These are phyloP conservation scores for Drosophila merina DNA, from an alignment of 2,888 invertebrate species.

Conservation along the genomic window DNA sequence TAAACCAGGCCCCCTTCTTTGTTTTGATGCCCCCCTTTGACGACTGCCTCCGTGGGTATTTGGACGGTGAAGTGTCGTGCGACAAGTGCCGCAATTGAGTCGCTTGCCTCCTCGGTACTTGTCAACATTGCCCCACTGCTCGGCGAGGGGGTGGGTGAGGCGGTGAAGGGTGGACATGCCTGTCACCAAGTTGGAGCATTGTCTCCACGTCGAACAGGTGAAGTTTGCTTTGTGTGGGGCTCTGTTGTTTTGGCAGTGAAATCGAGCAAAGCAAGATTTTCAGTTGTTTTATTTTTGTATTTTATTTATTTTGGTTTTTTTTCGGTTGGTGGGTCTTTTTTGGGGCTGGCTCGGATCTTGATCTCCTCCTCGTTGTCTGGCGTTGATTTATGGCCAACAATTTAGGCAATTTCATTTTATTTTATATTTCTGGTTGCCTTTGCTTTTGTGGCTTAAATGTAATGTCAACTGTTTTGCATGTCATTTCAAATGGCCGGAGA, in stretches of 20 bases:
- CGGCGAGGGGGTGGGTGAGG: not conserved
- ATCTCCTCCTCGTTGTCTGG: slow-evolving; percentile 46
- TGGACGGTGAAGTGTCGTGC: slow-evolving; percentile 64
- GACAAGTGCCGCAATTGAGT: slow-evolving; percentile 78
- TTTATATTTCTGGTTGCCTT: slow-evolving; percentile 45
- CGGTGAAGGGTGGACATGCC: slow-evolving; percentile 29
- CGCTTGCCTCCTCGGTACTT: slow-evolving; percentile 55
- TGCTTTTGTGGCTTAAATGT: slow-evolving; percentile 44
- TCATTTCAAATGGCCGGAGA: slow-evolving; percentile 48
- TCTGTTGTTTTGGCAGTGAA: slow-evolving; percentile 60
- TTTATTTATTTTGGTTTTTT: slow-evolving; percentile 29
- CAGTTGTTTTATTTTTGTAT: slow-evolving; percentile 26
- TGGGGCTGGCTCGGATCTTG: slow-evolving; percentile 43
- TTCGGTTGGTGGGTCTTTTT: slow-evolving; percentile 16
- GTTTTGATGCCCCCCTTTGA: slow-evolving; percentile 11
- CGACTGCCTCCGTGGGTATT: not conserved
- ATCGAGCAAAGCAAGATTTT: slow-evolving; percentile 71
- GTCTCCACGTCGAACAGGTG: slow-evolving; percentile 71
- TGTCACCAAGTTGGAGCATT: slow-evolving; percentile 70
- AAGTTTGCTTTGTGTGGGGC: slow-evolving; percentile 50
- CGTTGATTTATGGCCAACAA: slow-evolving; percentile 67
- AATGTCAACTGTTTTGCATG: slow-evolving; percentile 76
- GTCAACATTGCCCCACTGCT: slow-evolving; percentile 48
- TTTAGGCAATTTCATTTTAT: slow-evolving; percentile 63
- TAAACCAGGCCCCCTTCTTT: slow-evolving; percentile 1